Evolutionary conservation across 2,797 vertebrate genomes (phyloP), one percentile per base, ranked within the genome.

Genomic region (Melanotaenia pygmaea): DNA sequence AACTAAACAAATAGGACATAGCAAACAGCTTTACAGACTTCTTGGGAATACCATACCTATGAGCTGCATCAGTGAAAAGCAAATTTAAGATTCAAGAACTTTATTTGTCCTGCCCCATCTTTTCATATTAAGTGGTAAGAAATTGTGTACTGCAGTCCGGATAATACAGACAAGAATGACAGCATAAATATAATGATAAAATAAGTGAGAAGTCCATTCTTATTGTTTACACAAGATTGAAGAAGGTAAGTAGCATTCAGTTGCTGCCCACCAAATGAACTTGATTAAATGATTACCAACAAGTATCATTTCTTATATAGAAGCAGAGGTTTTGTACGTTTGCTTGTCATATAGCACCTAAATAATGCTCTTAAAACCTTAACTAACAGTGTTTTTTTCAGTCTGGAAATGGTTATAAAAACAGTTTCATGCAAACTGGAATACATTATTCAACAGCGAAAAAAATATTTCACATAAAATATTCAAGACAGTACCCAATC

Each of bases 1-100:
- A 26, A 30, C 24, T 32, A 51, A 37, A 60, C 57, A 45, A 72
- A 64, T 10, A 34, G 54, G 59, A 40, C 32, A 67, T 30, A 22
- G 22, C 11, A 66, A 30, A 69, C 28, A 24, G 12, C 28, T 63
- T 9, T n/a, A 34, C 7, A 28, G 35, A 11, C 56, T 32, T 13
- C 3, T 1, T 59, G 34, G 38, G 18, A 5, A 47, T 35, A 10
- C 16, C 45, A 13, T 37, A 13, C 9, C 3, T 22, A 1, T 9
- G 0, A 22, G 3, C 24, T 59, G 53, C 37, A 37, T 18, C 3
- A 37, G 22, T 24, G 32, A 20, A 22, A 13, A 40, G 65, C 22
- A 64, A 51, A 62, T 62, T 14, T 4, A 40, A 40, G 43, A 47
- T 47, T 47, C 43, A 47, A 47, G 43, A 16, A 2, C 40, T 18